phyloP scores from a whole-genome alignment of 2,888 invertebrate species.

The Limnephilus auricula region DNA sequence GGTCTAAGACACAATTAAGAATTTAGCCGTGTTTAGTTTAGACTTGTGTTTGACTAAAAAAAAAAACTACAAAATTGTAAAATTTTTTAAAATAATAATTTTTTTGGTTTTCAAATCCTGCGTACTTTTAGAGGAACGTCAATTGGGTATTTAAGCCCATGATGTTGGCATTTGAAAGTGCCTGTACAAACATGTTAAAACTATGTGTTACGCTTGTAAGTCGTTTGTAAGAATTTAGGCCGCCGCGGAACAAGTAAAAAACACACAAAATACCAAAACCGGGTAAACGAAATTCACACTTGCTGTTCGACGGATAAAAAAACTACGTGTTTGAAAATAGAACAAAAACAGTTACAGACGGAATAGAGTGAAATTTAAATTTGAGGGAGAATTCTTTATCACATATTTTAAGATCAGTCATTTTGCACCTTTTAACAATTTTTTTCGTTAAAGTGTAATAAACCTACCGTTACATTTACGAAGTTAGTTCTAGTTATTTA shows the following conservation, averaged over 20 bases:
- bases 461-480: too few relatives aligned
- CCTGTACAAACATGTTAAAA: background rate
- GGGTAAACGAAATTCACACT: background rate
- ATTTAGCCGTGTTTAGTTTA: too few relatives aligned
- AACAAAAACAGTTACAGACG: background rate
- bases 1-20: too few relatives aligned
- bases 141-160: background rate
- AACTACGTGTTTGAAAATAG: background rate
- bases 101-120: background rate
- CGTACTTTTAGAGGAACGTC: background rate
- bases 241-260: background rate
- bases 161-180: background rate
- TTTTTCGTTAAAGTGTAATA: too few relatives aligned
- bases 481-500: too few relatives aligned
- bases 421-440: background rate
- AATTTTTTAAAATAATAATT: too few relatives aligned
- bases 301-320: background rate
- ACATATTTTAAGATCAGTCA: background rate
- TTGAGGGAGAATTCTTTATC: background rate
- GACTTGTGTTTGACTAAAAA: too few relatives aligned
- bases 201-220: background rate
- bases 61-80: too few relatives aligned
- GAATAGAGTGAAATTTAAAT: background rate
- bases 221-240: background rate
- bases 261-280: background rate